A percentile compares a stretch with the other conserved stretches of the same genome.
Evolutionary conservation across 2,888 invertebrate species (phyloP).

Genomic region (Drosophila mayaguana): DNA sequence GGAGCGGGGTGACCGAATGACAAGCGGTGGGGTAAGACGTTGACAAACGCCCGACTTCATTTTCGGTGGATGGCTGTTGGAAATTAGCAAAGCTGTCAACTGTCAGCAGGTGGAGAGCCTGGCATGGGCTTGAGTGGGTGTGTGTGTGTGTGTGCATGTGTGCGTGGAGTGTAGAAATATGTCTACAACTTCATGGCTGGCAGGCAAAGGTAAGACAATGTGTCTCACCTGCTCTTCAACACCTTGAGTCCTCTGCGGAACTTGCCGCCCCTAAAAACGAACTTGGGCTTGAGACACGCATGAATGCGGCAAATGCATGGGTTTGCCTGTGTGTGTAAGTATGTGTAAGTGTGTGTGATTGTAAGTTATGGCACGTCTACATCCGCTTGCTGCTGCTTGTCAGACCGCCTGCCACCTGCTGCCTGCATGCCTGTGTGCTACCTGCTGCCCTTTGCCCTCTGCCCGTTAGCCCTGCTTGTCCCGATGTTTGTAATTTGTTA

Average conservation of each 20-base stretch:
- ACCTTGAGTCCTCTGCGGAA: constrained; percentile 63
- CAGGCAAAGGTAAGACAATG: constrained; percentile 68
- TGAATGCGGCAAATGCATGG: constrained; percentile 40
- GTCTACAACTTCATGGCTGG: constrained; percentile 61
- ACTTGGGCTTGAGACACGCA: constrained; percentile 40
- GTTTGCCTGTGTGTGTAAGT: constrained; percentile 18
- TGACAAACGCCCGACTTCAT: constrained; percentile 71
- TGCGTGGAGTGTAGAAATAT: constrained; percentile 41
- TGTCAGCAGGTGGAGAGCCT: constrained; percentile 56
- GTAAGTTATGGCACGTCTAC: constrained; percentile 78
- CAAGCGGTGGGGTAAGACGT: constrained; percentile 30
- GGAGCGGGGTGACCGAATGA: neutral
- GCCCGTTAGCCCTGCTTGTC: constrained; percentile 26
- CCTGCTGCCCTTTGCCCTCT: constrained; percentile 8
- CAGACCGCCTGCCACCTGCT: constrained; percentile 3
- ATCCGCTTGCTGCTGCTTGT: constrained; percentile 50
- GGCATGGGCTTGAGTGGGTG: neutral
- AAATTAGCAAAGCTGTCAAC: constrained; percentile 82
- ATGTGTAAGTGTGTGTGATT: constrained; percentile 2
- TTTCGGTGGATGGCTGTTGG: constrained; percentile 62
- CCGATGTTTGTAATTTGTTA: constrained; percentile 81
- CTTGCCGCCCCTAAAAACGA: constrained; percentile 48
- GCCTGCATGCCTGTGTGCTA: constrained; percentile 16
- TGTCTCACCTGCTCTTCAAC: constrained; percentile 73
- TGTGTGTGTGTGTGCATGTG: constrained; percentile 18